Evolutionary conservation across 2,797 vertebrate genomes (phyloP), one percentile per base, ranked within the genome.

Genomic region (Emydoidea blandingii): DNA sequence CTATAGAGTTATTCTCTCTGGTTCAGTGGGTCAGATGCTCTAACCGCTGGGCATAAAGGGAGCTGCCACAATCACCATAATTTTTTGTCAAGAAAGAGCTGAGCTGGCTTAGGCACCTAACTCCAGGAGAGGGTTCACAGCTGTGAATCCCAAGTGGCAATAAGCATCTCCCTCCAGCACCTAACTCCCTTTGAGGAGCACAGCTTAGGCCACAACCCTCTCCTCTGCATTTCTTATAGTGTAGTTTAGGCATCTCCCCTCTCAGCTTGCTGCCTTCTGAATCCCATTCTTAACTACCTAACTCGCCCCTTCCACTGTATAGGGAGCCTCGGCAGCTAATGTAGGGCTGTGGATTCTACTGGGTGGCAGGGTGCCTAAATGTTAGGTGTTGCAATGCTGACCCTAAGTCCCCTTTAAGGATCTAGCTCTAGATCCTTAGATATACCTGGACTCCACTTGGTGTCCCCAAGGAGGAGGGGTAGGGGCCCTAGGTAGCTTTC

Each of bases 341-440:
- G 21, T 41, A 72, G n/a, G 68, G 10, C 68, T 23, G 5, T 41
- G 68, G 68, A 72, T 72, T 72, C 37, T 10, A 37, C n/a, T 72
- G n/a, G 19, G 37, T 23, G 19, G 37, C 19, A 41, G 10, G 37
- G 19, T 23, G n/a, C 37, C 68, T 72, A 41, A 41, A 41, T 37
- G n/a, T n/a, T 41, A 41, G 9, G 37, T 12, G n/a, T 72, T 72
- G n/a, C 68, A 37, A 72, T 41, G 21, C 37, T 72, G 68, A 72
- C 21, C 21, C 21, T 41, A 72, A 23, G 4, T 37, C 8, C 8
- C 18, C 34, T 68, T 68, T 68, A 41, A 72, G 68, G 68, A 72
- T 12, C 10, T 27, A 41, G 0, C 1, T 29, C 0, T 0, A 94
- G 59, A 90, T 18, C 16, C 47, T 49, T 10, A 19, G 18, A 1